Base-by-base conservation (phyloP, 2,797 vertebrate species). In the Megalops cyprinoides region DNA sequence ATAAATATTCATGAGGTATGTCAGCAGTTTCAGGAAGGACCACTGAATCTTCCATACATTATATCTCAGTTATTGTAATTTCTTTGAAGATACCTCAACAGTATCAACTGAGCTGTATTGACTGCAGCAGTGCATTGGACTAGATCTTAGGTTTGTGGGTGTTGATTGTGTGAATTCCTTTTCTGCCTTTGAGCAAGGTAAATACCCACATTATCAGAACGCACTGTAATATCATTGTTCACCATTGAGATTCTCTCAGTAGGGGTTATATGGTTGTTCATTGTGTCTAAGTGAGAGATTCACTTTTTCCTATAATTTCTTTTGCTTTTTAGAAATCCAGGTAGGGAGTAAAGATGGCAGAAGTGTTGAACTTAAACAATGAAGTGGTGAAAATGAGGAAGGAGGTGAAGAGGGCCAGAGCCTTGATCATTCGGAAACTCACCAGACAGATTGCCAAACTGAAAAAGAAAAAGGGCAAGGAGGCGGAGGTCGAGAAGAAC, bases 301-400 rank as follows among this genome's bases (percentile, higher is more conserved):
- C 14, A 44, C 53, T 74, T 48, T n/a, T 46, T 73, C 44, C 9
- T 14, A n/a, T 39, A 48, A 67, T 56, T 10, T 48, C 31, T 25
- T 67, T 34, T 62, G 18, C 37, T 34, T 76, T 65, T n/a, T 34
- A 75, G 73, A 65, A 58, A 39, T 44, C 20, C 34, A 71, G n/a
- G 18, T 20, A 18, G 1, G n/a, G 20, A 34, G 39, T 20, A 49
- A 89, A 89, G 56, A 89, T 90, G 84, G 4, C 82, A 0, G 79
- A 79, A 0, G 87, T 83, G 34, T 84, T 95, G 69, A 95, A 94
- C 83, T 91, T 95, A 74, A 94, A 93, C 88, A 94, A 94, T 75
- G 92, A 99, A 94, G 97, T 99, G 88, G 96, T 99, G 87, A 97
- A 93, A 89, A 96, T 99, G 97, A 97, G 98, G 88, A 96, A 95